Evolutionary conservation across 2,113 vertebrate species (phyloP), one percentile per base, ranked within the genome.

Genomic region (Ondatra zibethicus): DNA sequence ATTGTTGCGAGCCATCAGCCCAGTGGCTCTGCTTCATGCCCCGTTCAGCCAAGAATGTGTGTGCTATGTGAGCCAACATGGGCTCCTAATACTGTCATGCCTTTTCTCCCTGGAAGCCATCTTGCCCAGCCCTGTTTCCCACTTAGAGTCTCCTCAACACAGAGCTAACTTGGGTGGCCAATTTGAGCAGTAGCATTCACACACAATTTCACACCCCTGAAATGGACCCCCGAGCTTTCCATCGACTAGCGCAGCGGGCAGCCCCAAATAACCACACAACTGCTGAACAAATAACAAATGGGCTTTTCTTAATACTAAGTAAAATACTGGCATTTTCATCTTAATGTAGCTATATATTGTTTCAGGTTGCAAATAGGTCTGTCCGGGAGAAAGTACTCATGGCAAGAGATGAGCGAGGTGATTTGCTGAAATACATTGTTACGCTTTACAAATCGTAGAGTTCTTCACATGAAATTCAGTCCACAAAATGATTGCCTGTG

Each of bases 291-390:
- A 93, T 72, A 31, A 84, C n/a, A 84, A 42, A 39, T 33, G 61
- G 23, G 9, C 27, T 91, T 93, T 94, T 76, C 86, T 85, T 94
- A 73, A 50, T 52, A 61, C 58, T 91, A 61, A 80, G 75, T 91
- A 63, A 93, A 70, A 73, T 76, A 27, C 27, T 86, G 39, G 1
- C 68, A 12, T 42, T 91, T 93, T 86, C 42, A 50, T 88, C 27
- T 90, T 89, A 68, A 91, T 50, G 93, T 92, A 86, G 86, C 78
- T 65, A 3, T 58, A 17, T 50, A 21, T 50, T 88, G 36, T 72
- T 85, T 92, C 27, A 17, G 61, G 45, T 80, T 55, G 52, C 31
- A 39, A 66, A 52, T 78, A 70, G 45, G 36, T 72, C 92, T 94
- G n/a, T 88, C 55, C 25, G 33, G 52, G 5, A 90, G 66, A 65